Evolutionary conservation across 2,797 vertebrate species (phyloP).

Genomic region (Cyclura pinguis): DNA sequence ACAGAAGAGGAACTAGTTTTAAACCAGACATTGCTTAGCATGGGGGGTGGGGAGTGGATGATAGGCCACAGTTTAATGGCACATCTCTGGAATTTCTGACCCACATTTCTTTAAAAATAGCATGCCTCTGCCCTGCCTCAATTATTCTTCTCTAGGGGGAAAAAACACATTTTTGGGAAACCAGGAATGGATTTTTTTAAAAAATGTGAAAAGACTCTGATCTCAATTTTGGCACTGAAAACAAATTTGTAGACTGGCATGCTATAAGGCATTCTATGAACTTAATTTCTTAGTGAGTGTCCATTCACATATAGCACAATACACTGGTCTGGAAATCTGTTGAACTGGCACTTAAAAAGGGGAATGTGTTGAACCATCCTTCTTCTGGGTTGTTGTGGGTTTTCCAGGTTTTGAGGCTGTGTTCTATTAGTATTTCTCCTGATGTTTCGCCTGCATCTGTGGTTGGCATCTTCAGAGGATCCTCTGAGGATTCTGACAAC

Average conservation of each 20-base stretch:
- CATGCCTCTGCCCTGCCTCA: not conserved
- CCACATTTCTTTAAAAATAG: not conserved
- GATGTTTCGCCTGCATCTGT: too few relatives aligned
- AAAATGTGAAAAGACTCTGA: not conserved
- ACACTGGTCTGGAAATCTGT: too few relatives aligned
- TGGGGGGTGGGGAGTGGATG: not conserved
- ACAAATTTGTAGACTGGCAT: not conserved
- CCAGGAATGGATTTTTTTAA: not conserved
- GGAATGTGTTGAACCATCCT: too few relatives aligned
- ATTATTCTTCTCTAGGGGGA: not conserved
- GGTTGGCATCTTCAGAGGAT: too few relatives aligned
- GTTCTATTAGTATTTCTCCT: too few relatives aligned
- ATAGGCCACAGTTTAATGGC: not conserved
- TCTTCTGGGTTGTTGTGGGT: too few relatives aligned
- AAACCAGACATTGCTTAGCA: not conserved
- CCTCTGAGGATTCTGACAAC: too few relatives aligned
- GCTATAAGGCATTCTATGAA: not conserved
- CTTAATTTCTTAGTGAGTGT: not conserved
- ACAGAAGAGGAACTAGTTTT: not conserved
- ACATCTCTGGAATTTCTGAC: not conserved
- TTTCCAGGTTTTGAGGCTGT: too few relatives aligned
- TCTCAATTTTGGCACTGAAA: not conserved
- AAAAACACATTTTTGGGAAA: not conserved
- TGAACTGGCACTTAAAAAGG: too few relatives aligned
- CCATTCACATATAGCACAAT: too few relatives aligned